phyloP scores from a whole-genome alignment of 1,140 invertebrate genomes.

The Atta cephalotes region DNA sequence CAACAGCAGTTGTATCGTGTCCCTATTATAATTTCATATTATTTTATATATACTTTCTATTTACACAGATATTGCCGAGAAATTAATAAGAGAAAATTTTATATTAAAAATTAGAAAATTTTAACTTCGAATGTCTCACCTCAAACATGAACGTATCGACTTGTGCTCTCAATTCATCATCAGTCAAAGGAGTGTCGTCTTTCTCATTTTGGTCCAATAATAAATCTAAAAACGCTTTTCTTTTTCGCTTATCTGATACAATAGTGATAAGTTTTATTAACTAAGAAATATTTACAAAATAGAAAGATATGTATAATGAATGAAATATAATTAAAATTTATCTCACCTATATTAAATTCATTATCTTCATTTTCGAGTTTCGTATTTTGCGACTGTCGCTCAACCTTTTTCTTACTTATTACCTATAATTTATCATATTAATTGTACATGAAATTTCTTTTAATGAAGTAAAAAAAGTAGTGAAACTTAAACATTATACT shows the following conservation, averaged over 20 bases:
- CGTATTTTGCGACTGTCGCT: not conserved
- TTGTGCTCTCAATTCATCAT: constrained; percentile 90
- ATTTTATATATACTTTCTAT: not conserved
- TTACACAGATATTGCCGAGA: not conserved
- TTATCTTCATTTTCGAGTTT: not conserved
- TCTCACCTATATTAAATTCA: constrained; percentile 25
- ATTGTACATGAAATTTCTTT: not conserved
- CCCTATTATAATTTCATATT: constrained; percentile 76
- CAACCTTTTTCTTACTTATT: constrained; percentile 35
- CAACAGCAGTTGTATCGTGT: constrained; percentile 89
- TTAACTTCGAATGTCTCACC: constrained; percentile 83
- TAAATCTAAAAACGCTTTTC: constrained; percentile 90
- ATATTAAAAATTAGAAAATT: not conserved
- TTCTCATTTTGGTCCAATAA: constrained; percentile 88
- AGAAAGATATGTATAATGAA: too few relatives aligned
- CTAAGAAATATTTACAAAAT: not conserved
- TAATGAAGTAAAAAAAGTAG: not conserved
- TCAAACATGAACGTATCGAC: constrained; percentile 93
- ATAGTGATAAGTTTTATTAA: not conserved
- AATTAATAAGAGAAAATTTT: not conserved
- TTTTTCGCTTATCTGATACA: constrained; percentile 81
- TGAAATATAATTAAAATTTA: too few relatives aligned
- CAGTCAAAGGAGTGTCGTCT: constrained; percentile 87
- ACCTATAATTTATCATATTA: constrained; percentile 43
- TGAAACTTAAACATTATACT: not conserved